Percentiles rank a stretch among this genome's conserved stretches.
Conservation (phyloP, 2,888 invertebrate genomes). For the Parelbella ahira region DNA sequence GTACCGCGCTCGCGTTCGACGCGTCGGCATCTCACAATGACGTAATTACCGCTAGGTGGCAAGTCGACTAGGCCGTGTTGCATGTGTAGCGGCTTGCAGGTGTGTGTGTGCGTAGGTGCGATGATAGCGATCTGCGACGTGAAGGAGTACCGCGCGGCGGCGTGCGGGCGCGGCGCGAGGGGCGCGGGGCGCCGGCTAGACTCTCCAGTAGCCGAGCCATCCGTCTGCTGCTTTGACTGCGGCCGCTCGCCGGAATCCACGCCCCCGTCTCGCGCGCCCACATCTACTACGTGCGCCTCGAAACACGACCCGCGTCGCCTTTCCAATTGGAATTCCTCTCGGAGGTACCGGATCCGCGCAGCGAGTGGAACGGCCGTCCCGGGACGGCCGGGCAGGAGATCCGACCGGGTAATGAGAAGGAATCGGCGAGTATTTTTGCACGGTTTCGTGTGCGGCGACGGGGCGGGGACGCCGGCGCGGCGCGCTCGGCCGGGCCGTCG, state of each 20-base stretch:
- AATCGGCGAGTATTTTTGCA: constrained; percentile 61
- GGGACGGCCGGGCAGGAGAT: constrained; percentile 26
- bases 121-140: constrained; percentile 99
- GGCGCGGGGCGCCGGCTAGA: constrained; percentile 80
- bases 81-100: too few species aligned
- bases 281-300: constrained; percentile 31
- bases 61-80: too few species aligned
- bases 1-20: too few species aligned
- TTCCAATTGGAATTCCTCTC: constrained; percentile 34
- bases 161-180: constrained; percentile 77
- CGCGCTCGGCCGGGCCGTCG: constrained; percentile 56
- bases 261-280: constrained; percentile 56
- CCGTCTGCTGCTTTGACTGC: constrained; percentile 79
- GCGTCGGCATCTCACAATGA: too few species aligned
- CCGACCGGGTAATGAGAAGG: constrained; percentile 28
- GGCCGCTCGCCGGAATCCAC: constrained; percentile 70
- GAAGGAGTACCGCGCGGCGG: constrained; percentile 96
- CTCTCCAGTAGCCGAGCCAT: constrained; percentile 83
- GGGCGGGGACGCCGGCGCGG: constrained; percentile 62
- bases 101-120: constrained; percentile 82
- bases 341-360: constrained; percentile 13
- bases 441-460: constrained; percentile 62
- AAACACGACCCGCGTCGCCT: constrained; percentile 40
- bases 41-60: too few species aligned
- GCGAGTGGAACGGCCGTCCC: constrained; percentile 24